These are phyloP conservation scores for Macquaria australasica DNA, from an alignment of 2,113 vertebrate genomes.

Conservation along the genomic window DNA sequence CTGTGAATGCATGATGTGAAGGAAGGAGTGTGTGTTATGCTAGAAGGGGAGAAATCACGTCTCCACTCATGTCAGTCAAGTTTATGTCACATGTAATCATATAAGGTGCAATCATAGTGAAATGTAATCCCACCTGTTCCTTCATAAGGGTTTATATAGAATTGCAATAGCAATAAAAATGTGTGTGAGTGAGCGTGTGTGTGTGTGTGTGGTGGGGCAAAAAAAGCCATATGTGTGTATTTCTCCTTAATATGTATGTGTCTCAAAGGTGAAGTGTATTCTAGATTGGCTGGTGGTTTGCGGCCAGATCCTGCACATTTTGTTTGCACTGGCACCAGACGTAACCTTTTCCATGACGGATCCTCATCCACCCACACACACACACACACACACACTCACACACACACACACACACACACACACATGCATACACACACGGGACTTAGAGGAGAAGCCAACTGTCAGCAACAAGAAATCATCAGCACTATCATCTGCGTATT, in stretches of 20 bases:
- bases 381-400: background rate
- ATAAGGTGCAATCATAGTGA: too few relatives aligned
- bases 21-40: background rate
- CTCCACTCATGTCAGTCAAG: too few relatives aligned
- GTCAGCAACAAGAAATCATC: constrained; percentile 70
- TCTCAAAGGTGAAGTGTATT: constrained; percentile 59
- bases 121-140: too few relatives aligned
- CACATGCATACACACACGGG: background rate
- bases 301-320: constrained; percentile 50
- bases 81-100: too few relatives aligned
- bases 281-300: constrained; percentile 80
- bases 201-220: background rate
- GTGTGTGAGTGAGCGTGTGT: background rate
- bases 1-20: constrained; percentile 41
- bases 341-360: constrained; percentile 74
- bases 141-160: too few relatives aligned
- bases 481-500: constrained; percentile 54
- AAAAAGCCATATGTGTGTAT: constrained; percentile 23
- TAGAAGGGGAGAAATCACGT: background rate
- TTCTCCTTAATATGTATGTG: constrained; percentile 27
- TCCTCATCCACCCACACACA: constrained; percentile 39
- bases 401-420: background rate
- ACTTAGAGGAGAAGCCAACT: constrained; percentile 61
- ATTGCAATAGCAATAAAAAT: too few relatives aligned
- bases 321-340: constrained; percentile 69